Conservation (phyloP, 2,113 vertebrate species). For the Mustelus asterias region DNA sequence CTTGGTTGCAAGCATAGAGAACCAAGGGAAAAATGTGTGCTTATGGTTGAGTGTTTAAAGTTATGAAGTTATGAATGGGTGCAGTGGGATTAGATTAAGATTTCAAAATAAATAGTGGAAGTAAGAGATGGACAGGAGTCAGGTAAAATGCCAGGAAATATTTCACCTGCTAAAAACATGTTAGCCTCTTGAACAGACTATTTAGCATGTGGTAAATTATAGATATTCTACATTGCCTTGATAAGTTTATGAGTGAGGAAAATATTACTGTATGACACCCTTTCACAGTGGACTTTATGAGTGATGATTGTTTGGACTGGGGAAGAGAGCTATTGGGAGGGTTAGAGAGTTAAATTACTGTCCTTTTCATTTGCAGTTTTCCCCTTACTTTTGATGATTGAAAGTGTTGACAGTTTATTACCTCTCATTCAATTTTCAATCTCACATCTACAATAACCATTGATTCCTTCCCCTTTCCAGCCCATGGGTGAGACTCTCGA, state of each 20-base stretch:
- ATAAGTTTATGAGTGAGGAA: not conserved
- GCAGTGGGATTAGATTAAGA: not conserved
- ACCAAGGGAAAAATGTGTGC: not conserved
- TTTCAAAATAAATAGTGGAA: not conserved
- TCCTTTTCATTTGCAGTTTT: constrained; percentile 10
- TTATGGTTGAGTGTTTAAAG: not conserved
- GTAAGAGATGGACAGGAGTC: not conserved
- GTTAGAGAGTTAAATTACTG: not conserved
- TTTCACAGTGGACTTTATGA: not conserved
- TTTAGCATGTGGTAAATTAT: not conserved
- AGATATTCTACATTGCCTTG: not conserved
- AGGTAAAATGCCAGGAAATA: not conserved
- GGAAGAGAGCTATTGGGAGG: not conserved
- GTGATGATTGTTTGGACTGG: not conserved
- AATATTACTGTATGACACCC: not conserved
- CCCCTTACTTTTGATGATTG: not conserved
- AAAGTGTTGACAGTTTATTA: not conserved
- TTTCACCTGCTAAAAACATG: not conserved
- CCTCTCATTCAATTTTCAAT: not conserved
- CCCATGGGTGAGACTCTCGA: not conserved
- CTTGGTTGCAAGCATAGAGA: not conserved
- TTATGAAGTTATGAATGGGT: not conserved
- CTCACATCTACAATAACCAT: not conserved
- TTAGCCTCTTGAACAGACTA: not conserved
- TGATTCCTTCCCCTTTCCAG: constrained; percentile 12